Evolutionary conservation across 1,140 invertebrate species (phyloP).

Genomic region (Polypedilum pembai): DNA sequence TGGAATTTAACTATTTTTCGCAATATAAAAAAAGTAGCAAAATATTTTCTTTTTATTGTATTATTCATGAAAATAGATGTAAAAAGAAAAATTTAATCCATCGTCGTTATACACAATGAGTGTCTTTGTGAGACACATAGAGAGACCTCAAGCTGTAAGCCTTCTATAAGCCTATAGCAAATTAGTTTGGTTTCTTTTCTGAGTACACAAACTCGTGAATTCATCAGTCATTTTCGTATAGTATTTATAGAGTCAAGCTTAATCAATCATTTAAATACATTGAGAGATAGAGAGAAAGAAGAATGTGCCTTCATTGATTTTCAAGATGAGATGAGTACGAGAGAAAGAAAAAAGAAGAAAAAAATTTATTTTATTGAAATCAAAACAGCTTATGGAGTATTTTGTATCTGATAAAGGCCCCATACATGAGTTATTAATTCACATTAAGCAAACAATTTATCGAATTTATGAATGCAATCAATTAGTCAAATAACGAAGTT

Average conservation of each 20-base stretch:
- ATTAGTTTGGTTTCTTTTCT: conserved; percentile 13
- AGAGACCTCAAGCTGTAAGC: neutral
- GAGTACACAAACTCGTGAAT: neutral
- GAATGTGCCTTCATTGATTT: neutral
- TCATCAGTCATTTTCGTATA: conserved; percentile 11
- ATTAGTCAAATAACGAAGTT: conserved; percentile 18
- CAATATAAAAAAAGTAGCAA: conserved; percentile 5
- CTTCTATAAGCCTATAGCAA: conserved; percentile 3
- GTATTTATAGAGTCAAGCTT: neutral
- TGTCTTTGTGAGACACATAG: conserved; percentile 4
- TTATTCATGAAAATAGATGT: too few species aligned
- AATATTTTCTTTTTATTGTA: neutral
- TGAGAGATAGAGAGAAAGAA: neutral
- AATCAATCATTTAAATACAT: conserved; percentile 13
- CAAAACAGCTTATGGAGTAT: conserved; percentile 8
- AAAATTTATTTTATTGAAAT: neutral
- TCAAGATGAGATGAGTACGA: neutral
- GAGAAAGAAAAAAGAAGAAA: neutral
- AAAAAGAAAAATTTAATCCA: conserved; percentile 3
- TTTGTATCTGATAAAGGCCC: neutral
- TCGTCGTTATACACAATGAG: neutral
- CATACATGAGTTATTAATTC: conserved; percentile 9
- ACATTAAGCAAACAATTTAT: conserved; percentile 9
- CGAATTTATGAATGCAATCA: neutral
- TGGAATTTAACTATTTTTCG: conserved; percentile 6